Conservation (phyloP, 2,797 vertebrate species). For the Scyliorhinus canicula region DNA sequence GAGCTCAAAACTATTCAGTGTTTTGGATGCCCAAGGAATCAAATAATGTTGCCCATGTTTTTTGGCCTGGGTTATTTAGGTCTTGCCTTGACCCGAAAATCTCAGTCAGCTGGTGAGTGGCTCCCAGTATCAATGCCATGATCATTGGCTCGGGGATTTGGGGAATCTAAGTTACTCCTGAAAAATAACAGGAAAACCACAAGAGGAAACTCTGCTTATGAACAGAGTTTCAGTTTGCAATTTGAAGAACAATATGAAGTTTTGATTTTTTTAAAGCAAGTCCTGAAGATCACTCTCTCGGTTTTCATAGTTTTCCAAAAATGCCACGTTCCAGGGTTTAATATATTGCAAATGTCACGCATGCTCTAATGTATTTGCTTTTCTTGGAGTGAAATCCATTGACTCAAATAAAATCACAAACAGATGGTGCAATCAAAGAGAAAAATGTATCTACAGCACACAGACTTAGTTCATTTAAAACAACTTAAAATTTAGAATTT, state of each 20-base stretch:
- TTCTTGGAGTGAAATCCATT: slow-evolving; percentile 22
- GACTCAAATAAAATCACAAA: slow-evolving; percentile 9
- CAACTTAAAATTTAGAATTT: background rate
- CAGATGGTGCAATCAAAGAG: background rate
- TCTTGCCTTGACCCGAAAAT: background rate
- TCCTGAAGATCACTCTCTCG: background rate
- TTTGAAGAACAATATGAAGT: background rate
- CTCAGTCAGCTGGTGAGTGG: background rate
- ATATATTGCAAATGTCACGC: background rate
- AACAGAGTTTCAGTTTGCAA: background rate
- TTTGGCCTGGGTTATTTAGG: background rate
- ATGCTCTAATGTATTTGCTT: background rate
- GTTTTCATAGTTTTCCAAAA: background rate
- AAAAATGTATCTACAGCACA: no score
- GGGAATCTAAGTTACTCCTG: background rate
- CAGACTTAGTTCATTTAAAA: background rate
- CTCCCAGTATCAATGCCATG: background rate
- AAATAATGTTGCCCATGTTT: background rate
- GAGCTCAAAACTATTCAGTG: background rate
- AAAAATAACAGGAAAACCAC: background rate
- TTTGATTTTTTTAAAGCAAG: background rate
- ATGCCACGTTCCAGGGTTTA: background rate
- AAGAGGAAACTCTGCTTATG: background rate
- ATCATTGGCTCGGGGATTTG: background rate
- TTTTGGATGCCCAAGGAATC: background rate